Evolutionary conservation across 1,140 invertebrate species (phyloP).

Genomic region (Cherax destructor): DNA sequence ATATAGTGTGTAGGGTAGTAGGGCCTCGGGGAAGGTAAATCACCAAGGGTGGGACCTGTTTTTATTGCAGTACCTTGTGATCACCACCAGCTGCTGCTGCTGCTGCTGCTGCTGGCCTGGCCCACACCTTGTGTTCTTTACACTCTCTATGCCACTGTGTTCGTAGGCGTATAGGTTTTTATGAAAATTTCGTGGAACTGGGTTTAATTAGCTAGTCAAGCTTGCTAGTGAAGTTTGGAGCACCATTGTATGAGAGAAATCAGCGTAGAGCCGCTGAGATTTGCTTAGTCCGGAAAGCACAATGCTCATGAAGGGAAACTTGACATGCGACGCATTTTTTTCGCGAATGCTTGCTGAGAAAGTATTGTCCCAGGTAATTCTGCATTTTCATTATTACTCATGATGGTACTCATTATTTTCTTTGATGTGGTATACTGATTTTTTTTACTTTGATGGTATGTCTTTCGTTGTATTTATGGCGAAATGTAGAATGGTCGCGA

Average conservation of each 20-base stretch:
- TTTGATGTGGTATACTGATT: not conserved
- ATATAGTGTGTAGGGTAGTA: no score
- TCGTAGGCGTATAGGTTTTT: no score
- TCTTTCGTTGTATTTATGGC: not conserved
- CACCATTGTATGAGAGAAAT: slow-evolving; percentile 1
- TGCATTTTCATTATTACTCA: no score
- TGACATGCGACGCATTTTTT: slow-evolving; percentile 11
- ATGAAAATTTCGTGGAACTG: no score
- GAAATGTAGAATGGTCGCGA: slow-evolving; percentile 11
- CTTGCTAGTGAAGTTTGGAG: not conserved
- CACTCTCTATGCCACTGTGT: no score
- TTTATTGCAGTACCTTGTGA: no score
- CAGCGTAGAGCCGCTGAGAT: slow-evolving; percentile 1
- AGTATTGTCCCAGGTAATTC: not conserved
- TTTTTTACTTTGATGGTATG: not conserved
- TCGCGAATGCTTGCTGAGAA: not conserved
- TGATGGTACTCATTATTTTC: not conserved
- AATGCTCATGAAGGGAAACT: slow-evolving; percentile 32
- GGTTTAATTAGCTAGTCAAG: no score
- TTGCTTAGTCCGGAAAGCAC: slow-evolving; percentile 25
- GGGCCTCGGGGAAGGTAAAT: no score
- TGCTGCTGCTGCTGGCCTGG: no score
- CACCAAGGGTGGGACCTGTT: no score
- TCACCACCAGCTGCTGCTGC: no score
- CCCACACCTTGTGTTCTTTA: no score